Conservation (phyloP, 1,140 invertebrate genomes). For the Aporrectodea caliginosa region DNA sequence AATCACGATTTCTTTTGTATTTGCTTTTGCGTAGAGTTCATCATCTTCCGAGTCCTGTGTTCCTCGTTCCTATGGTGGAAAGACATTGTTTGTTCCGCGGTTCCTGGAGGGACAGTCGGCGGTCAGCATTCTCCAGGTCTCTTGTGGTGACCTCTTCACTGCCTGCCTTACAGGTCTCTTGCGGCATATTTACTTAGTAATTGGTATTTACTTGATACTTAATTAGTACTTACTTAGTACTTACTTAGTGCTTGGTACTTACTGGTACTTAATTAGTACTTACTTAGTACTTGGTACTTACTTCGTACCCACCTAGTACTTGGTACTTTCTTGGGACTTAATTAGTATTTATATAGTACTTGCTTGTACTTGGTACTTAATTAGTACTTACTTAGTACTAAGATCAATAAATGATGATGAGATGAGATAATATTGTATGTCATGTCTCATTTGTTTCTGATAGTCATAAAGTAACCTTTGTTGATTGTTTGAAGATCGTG, state of each 20-base stretch:
- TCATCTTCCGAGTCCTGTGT: constrained; percentile 40
- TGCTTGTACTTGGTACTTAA: not conserved
- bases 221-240: no score
- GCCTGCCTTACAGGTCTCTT: constrained; percentile 53
- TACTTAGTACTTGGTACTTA: no score
- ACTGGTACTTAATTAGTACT: no score
- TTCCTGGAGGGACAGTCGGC: constrained; percentile 55
- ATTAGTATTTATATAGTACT: not conserved
- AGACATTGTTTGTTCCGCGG: constrained; percentile 42
- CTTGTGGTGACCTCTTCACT: constrained; percentile 54
- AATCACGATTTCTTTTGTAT: no score
- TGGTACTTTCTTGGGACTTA: not conserved
- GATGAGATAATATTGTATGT: not conserved
- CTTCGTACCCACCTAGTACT: not conserved
- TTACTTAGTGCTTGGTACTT: no score
- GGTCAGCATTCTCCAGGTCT: constrained; percentile 54
- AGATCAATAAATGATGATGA: no score
- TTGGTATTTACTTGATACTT: no score
- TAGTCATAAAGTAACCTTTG: not conserved
- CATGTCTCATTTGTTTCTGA: not conserved
- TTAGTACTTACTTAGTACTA: no score
- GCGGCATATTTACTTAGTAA: no score
- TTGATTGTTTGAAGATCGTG: constrained; percentile 63
- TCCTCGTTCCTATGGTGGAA: constrained; percentile 15
- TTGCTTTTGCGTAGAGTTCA: no score